Percentiles rank a stretch among this genome's conserved stretches.
Conservation (phyloP, 2,113 vertebrate species). For the Nothobranchius kuhntae region DNA sequence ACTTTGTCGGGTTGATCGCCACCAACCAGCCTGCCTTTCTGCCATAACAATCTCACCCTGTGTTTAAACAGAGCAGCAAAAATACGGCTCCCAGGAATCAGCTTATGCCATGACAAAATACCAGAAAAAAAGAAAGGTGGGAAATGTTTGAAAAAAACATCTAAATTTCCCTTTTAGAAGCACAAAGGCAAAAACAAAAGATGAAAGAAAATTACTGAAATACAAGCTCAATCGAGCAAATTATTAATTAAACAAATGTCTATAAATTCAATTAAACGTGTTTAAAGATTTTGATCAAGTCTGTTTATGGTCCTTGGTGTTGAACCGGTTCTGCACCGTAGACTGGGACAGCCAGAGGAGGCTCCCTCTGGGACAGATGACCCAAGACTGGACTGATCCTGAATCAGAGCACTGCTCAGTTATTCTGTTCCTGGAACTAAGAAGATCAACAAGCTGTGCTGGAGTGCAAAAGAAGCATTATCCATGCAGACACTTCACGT, state of each 20-base stretch:
- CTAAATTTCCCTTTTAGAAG: too few relatives aligned
- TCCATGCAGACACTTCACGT: constrained; percentile 44
- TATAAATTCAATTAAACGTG: too few relatives aligned
- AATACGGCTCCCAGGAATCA: constrained; percentile 30
- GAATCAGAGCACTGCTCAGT: constrained; percentile 21
- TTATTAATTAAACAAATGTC: too few relatives aligned
- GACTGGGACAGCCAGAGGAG: constrained; percentile 30
- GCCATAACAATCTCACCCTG: constrained; percentile 56
- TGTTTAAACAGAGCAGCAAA: constrained; percentile 42
- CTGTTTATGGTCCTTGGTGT: neutral
- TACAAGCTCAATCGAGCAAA: too few relatives aligned
- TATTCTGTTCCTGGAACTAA: constrained; percentile 40
- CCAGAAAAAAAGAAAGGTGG: too few relatives aligned
- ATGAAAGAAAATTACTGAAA: too few relatives aligned
- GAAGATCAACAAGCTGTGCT: constrained; percentile 36
- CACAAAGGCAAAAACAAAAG: too few relatives aligned
- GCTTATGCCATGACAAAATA: neutral
- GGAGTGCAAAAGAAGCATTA: constrained; percentile 53
- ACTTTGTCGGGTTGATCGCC: constrained; percentile 31
- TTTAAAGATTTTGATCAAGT: too few relatives aligned
- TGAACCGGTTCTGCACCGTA: constrained; percentile 21
- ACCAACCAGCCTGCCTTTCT: constrained; percentile 25
- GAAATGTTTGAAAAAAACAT: too few relatives aligned
- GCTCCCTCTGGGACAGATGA: constrained; percentile 26
- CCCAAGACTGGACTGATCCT: constrained; percentile 38